A percentile compares a stretch with the other conserved stretches of the same genome.
Conservation (phyloP, 2,797 vertebrate species). For the Gymnodraco acuticeps region DNA sequence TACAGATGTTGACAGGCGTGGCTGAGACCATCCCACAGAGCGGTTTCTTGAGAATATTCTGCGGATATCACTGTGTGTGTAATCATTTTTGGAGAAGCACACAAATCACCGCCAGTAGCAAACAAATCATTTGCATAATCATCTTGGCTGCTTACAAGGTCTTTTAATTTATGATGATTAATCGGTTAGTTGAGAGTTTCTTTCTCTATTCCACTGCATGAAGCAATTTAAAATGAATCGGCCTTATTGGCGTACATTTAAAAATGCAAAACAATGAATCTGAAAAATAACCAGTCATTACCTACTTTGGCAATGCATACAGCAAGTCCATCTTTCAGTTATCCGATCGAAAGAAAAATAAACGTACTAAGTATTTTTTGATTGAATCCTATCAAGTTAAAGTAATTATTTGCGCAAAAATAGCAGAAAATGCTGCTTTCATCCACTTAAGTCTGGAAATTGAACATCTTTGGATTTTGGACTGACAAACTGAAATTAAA, state of each 20-base stretch:
- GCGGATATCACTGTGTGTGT: conserved; percentile 18
- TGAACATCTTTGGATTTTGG: too few species aligned
- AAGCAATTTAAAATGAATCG: not conserved
- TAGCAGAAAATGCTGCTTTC: too few species aligned
- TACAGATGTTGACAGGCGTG: conserved; percentile 21
- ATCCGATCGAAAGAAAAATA: too few species aligned
- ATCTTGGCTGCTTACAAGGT: not conserved
- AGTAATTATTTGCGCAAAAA: too few species aligned
- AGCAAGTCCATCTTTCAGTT: not conserved
- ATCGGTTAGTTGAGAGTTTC: not conserved
- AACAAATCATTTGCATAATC: not conserved
- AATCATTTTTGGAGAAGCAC: conserved; percentile 5
- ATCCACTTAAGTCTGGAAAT: too few species aligned
- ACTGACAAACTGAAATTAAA: too few species aligned
- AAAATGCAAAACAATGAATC: not conserved
- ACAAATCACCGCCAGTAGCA: not conserved
- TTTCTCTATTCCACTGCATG: not conserved
- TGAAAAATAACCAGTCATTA: not conserved
- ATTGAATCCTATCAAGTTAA: too few species aligned
- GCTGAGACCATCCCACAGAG: conserved; percentile 24
- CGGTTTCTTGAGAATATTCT: conserved; percentile 21
- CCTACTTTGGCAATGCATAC: not conserved
- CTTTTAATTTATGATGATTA: not conserved
- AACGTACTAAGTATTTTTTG: too few species aligned
- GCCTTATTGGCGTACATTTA: not conserved